Percentiles rank a stretch among this genome's conserved stretches.
These are phyloP conservation scores for Sinhomidia bicolor DNA, from an alignment of 2,888 invertebrate genomes.

Conservation along the genomic window DNA sequence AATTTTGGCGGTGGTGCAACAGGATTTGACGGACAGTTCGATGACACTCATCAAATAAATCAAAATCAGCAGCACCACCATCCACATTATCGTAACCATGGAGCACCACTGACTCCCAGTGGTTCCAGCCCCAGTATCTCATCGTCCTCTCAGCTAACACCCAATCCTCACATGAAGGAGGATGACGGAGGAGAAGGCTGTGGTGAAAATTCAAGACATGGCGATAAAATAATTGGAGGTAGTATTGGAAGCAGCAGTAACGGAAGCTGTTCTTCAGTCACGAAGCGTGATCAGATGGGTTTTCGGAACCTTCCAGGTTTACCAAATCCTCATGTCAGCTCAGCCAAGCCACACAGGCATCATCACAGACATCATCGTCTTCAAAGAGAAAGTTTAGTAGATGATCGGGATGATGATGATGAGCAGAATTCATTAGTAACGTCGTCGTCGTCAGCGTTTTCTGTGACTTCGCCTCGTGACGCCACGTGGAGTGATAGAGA, in stretches of 20 bases:
- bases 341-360: constrained; percentile 65
- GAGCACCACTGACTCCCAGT: constrained; percentile 62
- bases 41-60: constrained; percentile 49
- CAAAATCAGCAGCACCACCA: constrained; percentile 25
- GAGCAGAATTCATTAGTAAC: constrained; percentile 73
- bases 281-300: constrained; percentile 70
- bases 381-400: constrained; percentile 59
- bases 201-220: constrained; percentile 9
- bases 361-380: constrained; percentile 61
- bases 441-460: constrained; percentile 69
- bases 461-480: constrained; percentile 62
- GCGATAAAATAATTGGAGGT: constrained; percentile 43
- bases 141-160: constrained; percentile 61
- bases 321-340: constrained; percentile 65
- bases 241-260: constrained; percentile 41
- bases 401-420: constrained; percentile 68
- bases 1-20: constrained; percentile 62
- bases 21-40: constrained; percentile 59
- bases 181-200: constrained; percentile 54
- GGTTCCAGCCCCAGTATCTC: constrained; percentile 68
- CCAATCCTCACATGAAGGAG: constrained; percentile 56
- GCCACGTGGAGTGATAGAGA: constrained; percentile 69
- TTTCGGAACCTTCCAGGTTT: constrained; percentile 73
- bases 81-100: constrained; percentile 50
- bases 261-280: constrained; percentile 62